Evolutionary conservation across 2,797 vertebrate genomes (phyloP).

Genomic region (Rhabdophis nuchalis): DNA sequence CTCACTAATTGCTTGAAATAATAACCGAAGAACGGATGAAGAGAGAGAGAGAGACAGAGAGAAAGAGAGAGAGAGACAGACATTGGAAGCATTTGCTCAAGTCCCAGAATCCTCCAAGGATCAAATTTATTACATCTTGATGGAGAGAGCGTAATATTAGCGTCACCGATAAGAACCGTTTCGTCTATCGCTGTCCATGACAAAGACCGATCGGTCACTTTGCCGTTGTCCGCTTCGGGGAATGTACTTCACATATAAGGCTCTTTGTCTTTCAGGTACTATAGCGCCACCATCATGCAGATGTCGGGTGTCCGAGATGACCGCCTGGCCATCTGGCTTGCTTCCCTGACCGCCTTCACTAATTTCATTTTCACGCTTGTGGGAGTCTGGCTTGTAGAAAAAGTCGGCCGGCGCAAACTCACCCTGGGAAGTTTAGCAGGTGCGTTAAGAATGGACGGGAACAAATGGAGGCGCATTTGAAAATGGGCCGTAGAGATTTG

Average conservation of each 20-base stretch:
- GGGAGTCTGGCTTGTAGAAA: slow-evolving; percentile 96
- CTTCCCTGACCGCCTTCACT: slow-evolving; percentile 88
- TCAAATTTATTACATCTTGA: background rate
- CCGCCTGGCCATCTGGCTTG: slow-evolving; percentile 91
- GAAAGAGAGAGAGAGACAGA: no score
- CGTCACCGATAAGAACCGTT: background rate
- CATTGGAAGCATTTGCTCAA: background rate
- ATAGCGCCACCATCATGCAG: slow-evolving; percentile 97
- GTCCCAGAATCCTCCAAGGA: background rate
- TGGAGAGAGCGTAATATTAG: background rate
- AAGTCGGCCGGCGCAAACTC: slow-evolving; percentile 90
- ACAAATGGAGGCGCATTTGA: background rate
- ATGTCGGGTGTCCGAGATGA: slow-evolving; percentile 96
- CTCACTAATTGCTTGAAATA: background rate
- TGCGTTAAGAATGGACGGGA: slow-evolving; percentile 47
- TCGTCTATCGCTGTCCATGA: background rate
- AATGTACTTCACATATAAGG: accelerated
- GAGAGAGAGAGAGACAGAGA: no score
- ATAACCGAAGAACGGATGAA: background rate
- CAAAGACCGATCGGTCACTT: background rate
- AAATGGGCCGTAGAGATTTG: background rate
- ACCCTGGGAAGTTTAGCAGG: slow-evolving; percentile 88
- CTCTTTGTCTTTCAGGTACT: slow-evolving; percentile 80
- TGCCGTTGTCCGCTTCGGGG: slow-evolving; percentile 6
- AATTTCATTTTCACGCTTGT: slow-evolving; percentile 95